A percentile compares a stretch with the other conserved stretches of the same genome.
Conservation (phyloP, 2,888 invertebrate genomes). For the Habroteleia sp. region DNA sequence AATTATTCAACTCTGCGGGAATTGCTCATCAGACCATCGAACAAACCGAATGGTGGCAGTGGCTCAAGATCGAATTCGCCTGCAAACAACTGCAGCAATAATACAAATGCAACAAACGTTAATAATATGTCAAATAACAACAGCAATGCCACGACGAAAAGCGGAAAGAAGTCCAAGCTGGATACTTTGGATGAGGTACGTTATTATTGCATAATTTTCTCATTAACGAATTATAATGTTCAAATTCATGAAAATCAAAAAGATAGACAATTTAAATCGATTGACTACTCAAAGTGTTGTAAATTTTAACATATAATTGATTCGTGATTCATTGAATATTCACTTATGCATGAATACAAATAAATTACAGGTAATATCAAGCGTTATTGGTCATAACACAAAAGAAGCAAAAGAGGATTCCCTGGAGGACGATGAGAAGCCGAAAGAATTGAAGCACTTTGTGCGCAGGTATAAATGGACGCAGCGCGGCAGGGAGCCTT, state of each 20-base stretch:
- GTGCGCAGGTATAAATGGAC: slow-evolving; percentile 85
- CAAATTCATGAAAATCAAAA: no score
- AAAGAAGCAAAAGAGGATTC: slow-evolving; percentile 78
- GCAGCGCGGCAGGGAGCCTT: slow-evolving; percentile 83
- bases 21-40: slow-evolving; percentile 88
- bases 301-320: no score
- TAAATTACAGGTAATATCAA: slow-evolving; percentile 85
- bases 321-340: no score
- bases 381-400: slow-evolving; percentile 86
- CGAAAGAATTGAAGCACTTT: slow-evolving; percentile 85
- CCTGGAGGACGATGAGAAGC: slow-evolving; percentile 78
- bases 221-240: no score
- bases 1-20: slow-evolving; percentile 91
- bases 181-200: slow-evolving; percentile 86
- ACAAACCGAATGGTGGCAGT: slow-evolving; percentile 80
- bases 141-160: slow-evolving; percentile 65
- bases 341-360: no score
- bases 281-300: no score
- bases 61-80: slow-evolving; percentile 81
- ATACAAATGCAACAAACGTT: slow-evolving; percentile 61
- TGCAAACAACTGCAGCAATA: slow-evolving; percentile 69
- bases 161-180: slow-evolving; percentile 85
- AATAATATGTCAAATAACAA: slow-evolving; percentile 72
- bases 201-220: no score
- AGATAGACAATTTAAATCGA: neutral